Evolutionary conservation across 2,113 vertebrate genomes (phyloP), one percentile per base, ranked within the genome.

Genomic region (Eretmochelys imbricata): DNA sequence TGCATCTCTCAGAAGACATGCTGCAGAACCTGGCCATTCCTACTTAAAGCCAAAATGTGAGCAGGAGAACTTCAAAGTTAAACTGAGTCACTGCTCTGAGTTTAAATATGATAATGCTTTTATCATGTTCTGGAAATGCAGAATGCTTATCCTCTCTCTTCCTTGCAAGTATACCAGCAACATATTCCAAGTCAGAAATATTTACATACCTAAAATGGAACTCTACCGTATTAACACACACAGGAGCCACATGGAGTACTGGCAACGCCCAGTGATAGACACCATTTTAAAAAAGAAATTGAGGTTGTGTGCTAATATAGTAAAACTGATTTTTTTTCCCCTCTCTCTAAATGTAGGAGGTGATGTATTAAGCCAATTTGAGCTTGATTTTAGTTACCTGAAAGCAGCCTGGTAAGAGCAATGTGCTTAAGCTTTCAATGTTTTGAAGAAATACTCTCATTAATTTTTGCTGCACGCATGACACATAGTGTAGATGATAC

Each of bases 321-420:
- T 46, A 78, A 27, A 78, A 31, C 11, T 51, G 31, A 14, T 10
- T 92, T 93, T 93, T 93, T 93, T 93, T 38, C 59, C 91, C 97
- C 76, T 10, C 25, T 42, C 79, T 49, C 65, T 72, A n/a, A 69
- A 69, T n/a, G 4, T 88, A 99, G 98, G 98, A 94, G 98, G 98
- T 94, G 98, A 99, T 72, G 98, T 98, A 49, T 9, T 99, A 80
- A 98, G 98, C 95, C 98, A 98, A 54, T 98, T 97, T 97, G 98
- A 98, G 76, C 96, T 98, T 90, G 97, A 98, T 89, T 98, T 98
- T 95, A 97, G 97, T 95, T 99, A 99, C 75, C 96, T 98, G 46
- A 46, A 97, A 49, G 78, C 95, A 0, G 97, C 3, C 76, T 99
- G 98, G 98, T 99, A 97, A 98, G 98, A 96, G 3, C 76, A 83